These are phyloP conservation scores for Axea sp. DNA, from an alignment of 2,888 invertebrate genomes.

Conservation along the genomic window DNA sequence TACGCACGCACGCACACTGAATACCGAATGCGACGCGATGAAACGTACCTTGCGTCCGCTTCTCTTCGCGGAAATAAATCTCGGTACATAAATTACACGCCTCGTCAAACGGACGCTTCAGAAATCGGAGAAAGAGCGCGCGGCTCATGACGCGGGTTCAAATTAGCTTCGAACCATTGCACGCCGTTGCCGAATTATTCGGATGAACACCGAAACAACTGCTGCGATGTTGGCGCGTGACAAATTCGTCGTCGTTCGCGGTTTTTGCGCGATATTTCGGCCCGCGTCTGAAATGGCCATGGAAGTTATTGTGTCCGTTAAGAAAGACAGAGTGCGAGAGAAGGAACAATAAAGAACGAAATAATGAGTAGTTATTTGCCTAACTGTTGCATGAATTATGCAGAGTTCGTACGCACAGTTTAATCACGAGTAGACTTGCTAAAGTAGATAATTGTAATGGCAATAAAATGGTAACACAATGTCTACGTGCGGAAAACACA, in stretches of 20 bases:
- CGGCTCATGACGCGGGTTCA: constrained; percentile 57
- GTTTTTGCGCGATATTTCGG: too few species aligned
- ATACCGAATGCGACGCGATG: constrained; percentile 58
- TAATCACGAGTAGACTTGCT: too few species aligned
- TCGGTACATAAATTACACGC: constrained; percentile 58
- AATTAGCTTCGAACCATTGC: constrained; percentile 51
- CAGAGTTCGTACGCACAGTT: too few species aligned
- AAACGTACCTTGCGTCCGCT: constrained; percentile 38
- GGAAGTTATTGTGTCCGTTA: too few species aligned
- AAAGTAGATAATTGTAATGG: too few species aligned
- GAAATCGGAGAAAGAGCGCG: constrained; percentile 49
- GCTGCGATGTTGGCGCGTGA: neutral
- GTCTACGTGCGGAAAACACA: too few species aligned
- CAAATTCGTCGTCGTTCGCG: constrained; percentile 5
- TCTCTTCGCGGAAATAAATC: constrained; percentile 61
- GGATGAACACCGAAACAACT: constrained; percentile 4
- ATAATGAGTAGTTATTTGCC: too few species aligned
- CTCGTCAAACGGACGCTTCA: constrained; percentile 57
- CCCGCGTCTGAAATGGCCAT: too few species aligned
- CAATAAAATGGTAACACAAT: too few species aligned
- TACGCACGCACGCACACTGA: constrained; percentile 49
- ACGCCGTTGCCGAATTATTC: constrained; percentile 30
- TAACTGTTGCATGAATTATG: too few species aligned
- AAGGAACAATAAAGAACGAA: too few species aligned
- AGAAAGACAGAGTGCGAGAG: too few species aligned